Evolutionary conservation across 2,797 vertebrate species (phyloP).

Genomic region (Dromococcyx pavoninus): DNA sequence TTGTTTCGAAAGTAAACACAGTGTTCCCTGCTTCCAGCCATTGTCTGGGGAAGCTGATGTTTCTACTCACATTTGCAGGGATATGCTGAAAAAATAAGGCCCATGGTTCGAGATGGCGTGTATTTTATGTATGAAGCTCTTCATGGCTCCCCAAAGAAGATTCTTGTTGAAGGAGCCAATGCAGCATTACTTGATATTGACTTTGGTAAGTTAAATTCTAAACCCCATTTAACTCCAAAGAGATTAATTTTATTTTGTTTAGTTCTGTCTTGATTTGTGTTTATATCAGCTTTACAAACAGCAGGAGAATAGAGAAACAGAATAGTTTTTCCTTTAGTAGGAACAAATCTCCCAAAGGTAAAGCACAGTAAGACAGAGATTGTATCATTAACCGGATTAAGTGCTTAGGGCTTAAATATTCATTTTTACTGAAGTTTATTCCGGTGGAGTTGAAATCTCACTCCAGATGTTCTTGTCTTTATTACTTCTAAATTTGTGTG

Average conservation of each 20-base stretch:
- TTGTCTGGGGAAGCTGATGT: neutral
- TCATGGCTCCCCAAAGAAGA: slow-evolving; percentile 92
- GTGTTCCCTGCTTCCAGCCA: neutral
- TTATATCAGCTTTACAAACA: neutral
- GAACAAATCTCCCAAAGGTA: neutral
- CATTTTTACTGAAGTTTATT: neutral
- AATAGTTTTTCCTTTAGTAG: neutral
- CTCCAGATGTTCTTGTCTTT: neutral
- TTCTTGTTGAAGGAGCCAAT: slow-evolving; percentile 96
- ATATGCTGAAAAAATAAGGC: slow-evolving; percentile 91
- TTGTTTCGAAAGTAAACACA: neutral
- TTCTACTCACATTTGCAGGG: slow-evolving; percentile 75
- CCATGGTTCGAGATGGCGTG: slow-evolving; percentile 95
- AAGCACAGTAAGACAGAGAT: neutral
- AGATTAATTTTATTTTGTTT: neutral
- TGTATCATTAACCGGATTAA: slow-evolving; percentile 8
- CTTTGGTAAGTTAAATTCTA: slow-evolving; percentile 82
- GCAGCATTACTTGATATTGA: slow-evolving; percentile 98
- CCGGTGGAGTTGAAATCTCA: neutral
- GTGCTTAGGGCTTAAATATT: neutral
- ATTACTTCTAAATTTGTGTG: neutral
- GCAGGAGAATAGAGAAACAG: neutral
- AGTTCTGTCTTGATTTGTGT: neutral
- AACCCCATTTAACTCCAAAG: neutral
- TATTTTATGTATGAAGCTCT: slow-evolving; percentile 98